A percentile compares a stretch with the other conserved stretches of the same genome.
phyloP scores from a whole-genome alignment of 2,888 invertebrate species.

The Bembecia ichneumoniformis region DNA sequence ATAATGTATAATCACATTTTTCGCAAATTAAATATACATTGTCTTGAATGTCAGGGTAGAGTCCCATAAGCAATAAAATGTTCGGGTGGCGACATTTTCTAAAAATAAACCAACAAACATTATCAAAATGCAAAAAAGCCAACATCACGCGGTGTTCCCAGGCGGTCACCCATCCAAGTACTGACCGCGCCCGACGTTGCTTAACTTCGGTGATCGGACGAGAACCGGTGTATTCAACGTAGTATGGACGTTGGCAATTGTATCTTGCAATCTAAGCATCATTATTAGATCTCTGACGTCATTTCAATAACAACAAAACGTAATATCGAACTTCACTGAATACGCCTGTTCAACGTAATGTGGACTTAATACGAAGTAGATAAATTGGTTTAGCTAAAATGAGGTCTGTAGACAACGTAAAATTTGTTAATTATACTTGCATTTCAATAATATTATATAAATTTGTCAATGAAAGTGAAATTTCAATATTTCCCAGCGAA shows the following conservation, averaged over 20 bases:
- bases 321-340: too few relatives aligned
- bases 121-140: slow-evolving; percentile 8
- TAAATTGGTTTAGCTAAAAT: too few relatives aligned
- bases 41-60: slow-evolving; percentile 48
- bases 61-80: slow-evolving; percentile 64
- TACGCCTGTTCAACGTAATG: too few relatives aligned
- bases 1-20: slow-evolving; percentile 54
- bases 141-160: slow-evolving; percentile 28
- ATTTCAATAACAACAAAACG: too few relatives aligned
- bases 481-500: too few relatives aligned
- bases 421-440: too few relatives aligned
- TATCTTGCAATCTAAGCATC: too few relatives aligned
- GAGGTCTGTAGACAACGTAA: too few relatives aligned
- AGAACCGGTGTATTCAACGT: slow-evolving; percentile 15
- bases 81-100: slow-evolving; percentile 69
- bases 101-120: slow-evolving; percentile 13
- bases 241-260: slow-evolving; percentile 19
- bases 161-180: slow-evolving; percentile 50
- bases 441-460: too few relatives aligned
- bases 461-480: too few relatives aligned
- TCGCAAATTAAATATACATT: slow-evolving; percentile 62
- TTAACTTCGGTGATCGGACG: slow-evolving; percentile 14
- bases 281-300: too few relatives aligned
- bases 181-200: slow-evolving; percentile 43
- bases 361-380: too few relatives aligned